Base-by-base conservation (phyloP, 2,888 invertebrate genomes). In the Lycocerus yunnanus region DNA sequence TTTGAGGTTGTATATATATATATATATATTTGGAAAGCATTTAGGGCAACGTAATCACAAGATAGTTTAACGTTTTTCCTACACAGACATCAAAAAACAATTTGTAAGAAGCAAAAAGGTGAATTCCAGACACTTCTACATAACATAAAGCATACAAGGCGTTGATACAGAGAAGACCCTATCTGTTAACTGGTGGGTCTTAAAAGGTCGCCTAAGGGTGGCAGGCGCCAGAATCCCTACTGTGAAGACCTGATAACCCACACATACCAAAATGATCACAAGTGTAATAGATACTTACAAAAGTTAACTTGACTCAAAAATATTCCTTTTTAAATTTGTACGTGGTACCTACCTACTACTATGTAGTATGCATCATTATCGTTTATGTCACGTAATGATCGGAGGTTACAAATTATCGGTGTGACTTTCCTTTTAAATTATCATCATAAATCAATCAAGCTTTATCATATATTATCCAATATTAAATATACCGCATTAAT, bases 71-170 rank as follows among this genome's bases (percentile, higher is more conserved):
- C 68, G 73, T 69, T 63, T 72, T 71, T 69, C 43, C 75, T 71
- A 72, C 27, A 43, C 63, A 59, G 67, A 72, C 78, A 76, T 78
- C 74, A 78, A 76, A 77, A 77, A 77, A 76, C 77, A 78, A 78
- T 78, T 78, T 78, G 76, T 78, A 74, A 69, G 58, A 13, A 66
- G 72, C 73, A 74, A 72, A 76, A 18, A 77, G 71, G 73, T 72
- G 69, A 74, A 76, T 77, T 77, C 74, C 71, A 78, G 69, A 58
- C 76, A 76, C 74, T 77, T 73, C 73, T 71, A 68, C 77, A 68
- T 74, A 73, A 76, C 78, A 77, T 77, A 76, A 78, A 79, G 78
- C 78, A 78, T 77, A 74, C 66, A 74, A 78, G 69, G 78, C 75
- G 78, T 72, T 73, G 78, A 77, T 78, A 77, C 77, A 69, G 67